Base-by-base conservation (phyloP, 2,113 vertebrate genomes). In the Leptobrachium ailaonicum region DNA sequence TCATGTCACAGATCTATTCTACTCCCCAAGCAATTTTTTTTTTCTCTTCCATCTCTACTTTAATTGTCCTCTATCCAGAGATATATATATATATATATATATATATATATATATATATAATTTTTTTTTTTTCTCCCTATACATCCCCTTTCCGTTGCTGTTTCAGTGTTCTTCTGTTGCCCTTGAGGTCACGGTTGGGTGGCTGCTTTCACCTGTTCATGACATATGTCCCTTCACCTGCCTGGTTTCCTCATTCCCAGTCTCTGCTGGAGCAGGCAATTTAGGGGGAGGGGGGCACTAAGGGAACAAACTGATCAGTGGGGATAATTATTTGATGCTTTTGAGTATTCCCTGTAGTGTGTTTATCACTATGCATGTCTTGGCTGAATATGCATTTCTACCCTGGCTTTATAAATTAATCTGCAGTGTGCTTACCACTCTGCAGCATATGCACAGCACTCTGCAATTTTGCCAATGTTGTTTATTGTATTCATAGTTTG, bases 121-220 rank as follows among this genome's bases (percentile, higher is more conserved):
- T n/a, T 8, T 8, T 8, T 8, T 47, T 47, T 47, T 47, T 47
- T 47, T 47, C 0, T 47, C 43, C 1, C 1, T 7, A 1, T 20
- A 63, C 20, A 66, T 66, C 1, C 32, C 40, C 63, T 40, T 41
- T 40, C 63, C n/a, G 60, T 10, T 0, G 1, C 1, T 7, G 64
- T 45, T 11, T 60, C 41, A 6, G 60, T 74, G 58, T 45, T 63
- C 73, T 63, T 63, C n/a, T 63, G 41, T 45, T 74, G 56, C 32
- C 73, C 56, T 74, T 63, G 56, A 63, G 72, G 72, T 74, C 72
- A 74, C 42, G 56, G 58, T 62, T 74, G 42, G 56, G 42, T 74
- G 60, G 58, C 56, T 63, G 14, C 12, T 74, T 56, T 62, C 58
- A 74, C 73, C 58, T 74, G 41, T 74, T 73, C 13, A 12, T 43